These are phyloP conservation scores for Falco berigora DNA, from an alignment of 2,797 vertebrate genomes.

Conservation along the genomic window DNA sequence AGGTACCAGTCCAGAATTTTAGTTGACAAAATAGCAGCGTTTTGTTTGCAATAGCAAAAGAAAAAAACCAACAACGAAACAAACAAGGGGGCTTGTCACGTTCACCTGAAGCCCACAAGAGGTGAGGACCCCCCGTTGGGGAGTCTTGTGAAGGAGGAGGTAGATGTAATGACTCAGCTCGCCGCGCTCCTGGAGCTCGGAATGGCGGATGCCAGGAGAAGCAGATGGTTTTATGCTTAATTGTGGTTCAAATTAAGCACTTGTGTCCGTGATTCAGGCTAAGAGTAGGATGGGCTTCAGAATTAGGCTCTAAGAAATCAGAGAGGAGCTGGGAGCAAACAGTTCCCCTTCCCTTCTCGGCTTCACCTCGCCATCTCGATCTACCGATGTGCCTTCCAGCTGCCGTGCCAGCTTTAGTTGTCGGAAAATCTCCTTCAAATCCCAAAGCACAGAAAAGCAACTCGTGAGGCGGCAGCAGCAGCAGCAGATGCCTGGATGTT, in stretches of 20 bases:
- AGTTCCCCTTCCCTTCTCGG: rapidly evolving
- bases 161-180: not conserved
- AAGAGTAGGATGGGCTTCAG: not conserved
- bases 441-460: not conserved
- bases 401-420: not conserved
- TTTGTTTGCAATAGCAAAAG: not conserved
- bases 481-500: not conserved
- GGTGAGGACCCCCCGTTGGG: rapidly evolving
- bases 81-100: not conserved
- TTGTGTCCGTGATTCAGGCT: not conserved
- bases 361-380: not conserved
- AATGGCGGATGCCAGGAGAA: not conserved
- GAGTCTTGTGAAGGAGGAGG: not conserved
- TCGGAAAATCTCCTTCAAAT: not conserved
- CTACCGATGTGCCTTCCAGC: not conserved
- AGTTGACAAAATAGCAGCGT: not conserved
- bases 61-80: too few species aligned
- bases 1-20: not conserved
- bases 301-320: not conserved
- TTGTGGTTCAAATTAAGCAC: not conserved
- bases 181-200: not conserved
- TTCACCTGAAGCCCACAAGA: not conserved
- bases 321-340: not conserved
- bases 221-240: not conserved
- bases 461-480: not conserved